phyloP scores from a whole-genome alignment of 2,113 vertebrate species.

The Trochalopteron elliotii region DNA sequence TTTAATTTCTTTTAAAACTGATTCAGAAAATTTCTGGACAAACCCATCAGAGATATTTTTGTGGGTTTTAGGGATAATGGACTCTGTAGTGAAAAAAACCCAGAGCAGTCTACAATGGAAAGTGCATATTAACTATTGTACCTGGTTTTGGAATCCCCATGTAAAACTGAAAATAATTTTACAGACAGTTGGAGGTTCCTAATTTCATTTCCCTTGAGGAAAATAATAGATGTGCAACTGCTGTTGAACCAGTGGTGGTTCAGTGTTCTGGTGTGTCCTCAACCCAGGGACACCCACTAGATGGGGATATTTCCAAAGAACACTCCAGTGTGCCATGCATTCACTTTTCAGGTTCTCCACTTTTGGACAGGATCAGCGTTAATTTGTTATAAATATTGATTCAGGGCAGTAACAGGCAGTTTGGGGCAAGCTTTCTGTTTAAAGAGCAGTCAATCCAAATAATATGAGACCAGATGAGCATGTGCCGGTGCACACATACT shows the following conservation, averaged over 20 bases:
- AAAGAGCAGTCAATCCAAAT: not conserved
- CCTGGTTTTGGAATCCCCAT: fast-evolving
- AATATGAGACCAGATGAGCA: not conserved
- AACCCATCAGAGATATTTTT: not conserved
- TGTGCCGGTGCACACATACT: too few relatives aligned
- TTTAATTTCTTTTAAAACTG: not conserved
- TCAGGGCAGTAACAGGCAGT: not conserved
- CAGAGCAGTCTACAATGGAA: not conserved
- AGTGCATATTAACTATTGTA: not conserved
- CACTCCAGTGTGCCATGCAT: fast-evolving
- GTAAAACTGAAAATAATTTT: not conserved
- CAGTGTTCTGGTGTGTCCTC: not conserved
- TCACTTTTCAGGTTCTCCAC: too few relatives aligned
- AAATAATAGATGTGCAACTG: not conserved
- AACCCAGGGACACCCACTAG: slow-evolving; percentile 48
- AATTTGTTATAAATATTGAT: not conserved
- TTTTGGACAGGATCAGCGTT: not conserved
- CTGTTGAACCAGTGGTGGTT: not conserved
- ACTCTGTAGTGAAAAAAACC: not conserved
- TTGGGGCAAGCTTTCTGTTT: not conserved
- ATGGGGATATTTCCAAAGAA: slow-evolving; percentile 50
- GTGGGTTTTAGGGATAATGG: not conserved
- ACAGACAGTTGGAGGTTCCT: not conserved
- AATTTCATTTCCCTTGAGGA: not conserved
- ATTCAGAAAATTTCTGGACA: not conserved